A percentile compares a stretch with the other conserved stretches of the same genome.
phyloP scores from a whole-genome alignment of 64 coral and sea anemone species.

The Trachythela sp. region DNA sequence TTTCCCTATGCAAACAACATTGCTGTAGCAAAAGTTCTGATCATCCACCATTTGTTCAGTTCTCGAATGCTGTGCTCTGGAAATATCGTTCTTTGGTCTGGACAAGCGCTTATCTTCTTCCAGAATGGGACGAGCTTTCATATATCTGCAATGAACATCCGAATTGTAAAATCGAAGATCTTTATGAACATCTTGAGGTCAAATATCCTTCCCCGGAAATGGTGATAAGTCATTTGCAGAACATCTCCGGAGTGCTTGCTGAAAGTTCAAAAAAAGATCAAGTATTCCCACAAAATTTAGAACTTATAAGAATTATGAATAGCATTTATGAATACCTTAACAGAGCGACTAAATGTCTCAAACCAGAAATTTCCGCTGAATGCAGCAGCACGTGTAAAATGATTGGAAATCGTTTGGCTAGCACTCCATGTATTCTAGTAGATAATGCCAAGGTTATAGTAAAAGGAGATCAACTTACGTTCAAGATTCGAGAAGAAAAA shows the following conservation, averaged over 20 bases:
- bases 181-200: conserved; percentile 19
- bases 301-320: conserved; percentile 57
- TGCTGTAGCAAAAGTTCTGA: not conserved
- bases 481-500: conserved; percentile 27
- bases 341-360: not conserved
- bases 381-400: conserved; percentile 10
- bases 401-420: conserved; percentile 21
- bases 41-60: conserved; percentile 22
- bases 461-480: conserved; percentile 61
- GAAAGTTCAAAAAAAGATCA: conserved; percentile 40
- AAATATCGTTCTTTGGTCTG: conserved; percentile 45
- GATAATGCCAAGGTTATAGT: conserved; percentile 69
- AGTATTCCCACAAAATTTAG: not conserved
- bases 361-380: not conserved
- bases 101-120: conserved; percentile 61
- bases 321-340: conserved; percentile 55
- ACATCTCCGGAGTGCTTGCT: conserved; percentile 42
- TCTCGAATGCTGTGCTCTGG: conserved; percentile 41
- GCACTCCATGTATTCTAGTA: conserved; percentile 52
- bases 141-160: not conserved
- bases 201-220: conserved; percentile 46
- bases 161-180: not conserved
- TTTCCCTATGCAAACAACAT: conserved; percentile 49
- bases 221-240: conserved; percentile 45
- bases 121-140: conserved; percentile 26